Base-by-base conservation (phyloP, 2,113 vertebrate species). In the Helogale parvula region DNA sequence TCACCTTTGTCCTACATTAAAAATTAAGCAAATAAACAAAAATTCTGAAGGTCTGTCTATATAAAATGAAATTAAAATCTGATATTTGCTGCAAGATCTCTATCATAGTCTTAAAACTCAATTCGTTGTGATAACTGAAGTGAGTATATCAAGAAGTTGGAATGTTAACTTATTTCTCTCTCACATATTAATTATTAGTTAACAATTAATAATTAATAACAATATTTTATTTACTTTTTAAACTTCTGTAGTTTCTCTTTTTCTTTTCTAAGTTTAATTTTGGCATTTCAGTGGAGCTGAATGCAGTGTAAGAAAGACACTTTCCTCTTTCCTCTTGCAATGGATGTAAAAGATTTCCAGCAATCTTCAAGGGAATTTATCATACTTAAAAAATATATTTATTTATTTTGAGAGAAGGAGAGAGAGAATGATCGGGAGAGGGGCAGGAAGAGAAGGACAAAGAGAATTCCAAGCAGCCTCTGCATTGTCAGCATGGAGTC, bases 1-100 rank as follows among this genome's bases (percentile, higher is more conserved):
- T 25, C 33, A 84, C 29, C 41, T 68, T 96, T 90, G 33, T 76
- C 16, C 19, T 76, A 21, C 23, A 23, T 87, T 94, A 50, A 84
- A 81, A 88, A 69, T 88, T 88, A 90, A 79, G 31, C 23, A 72
- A 82, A 86, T 68, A 33, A 57, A 35, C 54, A 93, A 90, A 82
- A 63, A 79, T 93, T 81, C 82, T 38, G 15, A 88, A 88, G n/a
- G 12, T 38, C 31, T 76, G 2, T 82, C 27, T 74, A 1, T 47
- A n/a, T 69, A 27, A 92, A 81, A 13, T 74, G n/a, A 85, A 89
- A n/a, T 68, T 89, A 79, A 82, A 71, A 89, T 31, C 4, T 54
- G 68, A 80, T 77, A 7, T 79, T 19, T 93, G 4, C 83, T 72
- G 2, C 3, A 74, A 52, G 31, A 86, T 77, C 45, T 93, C 23